Evolutionary conservation across 1,140 invertebrate species (phyloP).

Genomic region (Heliothis virescens): DNA sequence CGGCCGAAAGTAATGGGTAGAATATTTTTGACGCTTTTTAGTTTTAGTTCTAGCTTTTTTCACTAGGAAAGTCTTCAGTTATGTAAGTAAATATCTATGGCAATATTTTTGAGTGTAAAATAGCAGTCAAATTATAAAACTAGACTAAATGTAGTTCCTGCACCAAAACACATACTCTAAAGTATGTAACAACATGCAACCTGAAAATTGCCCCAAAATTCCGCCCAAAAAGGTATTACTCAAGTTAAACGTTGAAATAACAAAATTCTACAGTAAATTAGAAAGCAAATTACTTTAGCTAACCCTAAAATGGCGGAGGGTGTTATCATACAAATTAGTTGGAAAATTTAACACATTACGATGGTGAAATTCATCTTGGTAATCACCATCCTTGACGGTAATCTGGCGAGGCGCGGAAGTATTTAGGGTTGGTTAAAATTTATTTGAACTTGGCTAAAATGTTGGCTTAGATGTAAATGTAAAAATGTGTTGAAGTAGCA

Average conservation of each 20-base stretch:
- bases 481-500: not conserved
- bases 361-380: constrained; percentile 36
- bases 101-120: no score
- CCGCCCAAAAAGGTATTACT: constrained; percentile 3
- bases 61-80: no score
- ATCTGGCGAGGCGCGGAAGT: not conserved
- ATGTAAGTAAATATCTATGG: no score
- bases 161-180: no score
- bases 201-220: not conserved
- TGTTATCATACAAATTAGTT: constrained; percentile 43
- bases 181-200: no score
- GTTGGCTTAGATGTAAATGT: not conserved
- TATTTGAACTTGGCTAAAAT: not conserved
- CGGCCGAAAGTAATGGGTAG: no score
- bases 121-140: no score
- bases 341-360: constrained; percentile 36
- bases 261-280: constrained; percentile 40
- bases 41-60: no score
- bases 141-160: no score
- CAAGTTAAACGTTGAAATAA: constrained; percentile 28
- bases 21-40: no score
- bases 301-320: constrained; percentile 20
- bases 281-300: constrained; percentile 17
- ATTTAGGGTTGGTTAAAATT: constrained; percentile 11
- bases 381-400: not conserved